phyloP scores from a whole-genome alignment of 2,797 vertebrate genomes.

The Oophaga sylvatica region DNA sequence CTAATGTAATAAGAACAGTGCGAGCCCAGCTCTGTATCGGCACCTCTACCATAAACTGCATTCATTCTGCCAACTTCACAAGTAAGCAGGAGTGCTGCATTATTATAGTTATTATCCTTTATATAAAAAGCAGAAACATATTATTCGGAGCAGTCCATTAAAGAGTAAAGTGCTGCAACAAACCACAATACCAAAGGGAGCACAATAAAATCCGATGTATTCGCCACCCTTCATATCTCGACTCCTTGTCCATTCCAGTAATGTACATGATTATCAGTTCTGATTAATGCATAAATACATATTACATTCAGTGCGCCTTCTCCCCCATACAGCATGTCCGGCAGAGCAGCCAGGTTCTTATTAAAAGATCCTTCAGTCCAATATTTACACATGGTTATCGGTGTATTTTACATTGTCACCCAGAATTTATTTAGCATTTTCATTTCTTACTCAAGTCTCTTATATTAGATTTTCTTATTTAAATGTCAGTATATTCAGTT shows the following conservation, averaged over 20 bases:
- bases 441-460: constrained; percentile 16
- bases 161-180: not conserved
- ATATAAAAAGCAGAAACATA: no score
- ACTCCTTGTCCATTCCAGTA: not conserved
- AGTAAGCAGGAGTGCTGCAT: no score
- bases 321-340: constrained; percentile 4
- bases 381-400: constrained; percentile 33
- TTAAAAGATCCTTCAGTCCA: constrained; percentile 33
- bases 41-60: no score
- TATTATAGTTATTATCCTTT: no score
- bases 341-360: constrained; percentile 1
- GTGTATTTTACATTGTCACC: constrained; percentile 23
- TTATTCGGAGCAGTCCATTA: not conserved
- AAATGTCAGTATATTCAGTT: constrained; percentile 27
- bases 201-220: not conserved
- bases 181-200: not conserved
- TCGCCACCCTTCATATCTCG: not conserved
- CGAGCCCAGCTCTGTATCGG: no score
- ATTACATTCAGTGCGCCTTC: not conserved
- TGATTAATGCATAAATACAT: constrained; percentile 1
- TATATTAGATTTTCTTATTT: constrained; percentile 41
- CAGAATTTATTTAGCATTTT: constrained; percentile 3
- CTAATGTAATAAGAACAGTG: no score
- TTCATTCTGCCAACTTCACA: no score
- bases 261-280: constrained; percentile 32